Evolutionary conservation across 2,888 invertebrate genomes (phyloP), one percentile per base, ranked within the genome.

Genomic region (Polyommatus iphigenia): DNA sequence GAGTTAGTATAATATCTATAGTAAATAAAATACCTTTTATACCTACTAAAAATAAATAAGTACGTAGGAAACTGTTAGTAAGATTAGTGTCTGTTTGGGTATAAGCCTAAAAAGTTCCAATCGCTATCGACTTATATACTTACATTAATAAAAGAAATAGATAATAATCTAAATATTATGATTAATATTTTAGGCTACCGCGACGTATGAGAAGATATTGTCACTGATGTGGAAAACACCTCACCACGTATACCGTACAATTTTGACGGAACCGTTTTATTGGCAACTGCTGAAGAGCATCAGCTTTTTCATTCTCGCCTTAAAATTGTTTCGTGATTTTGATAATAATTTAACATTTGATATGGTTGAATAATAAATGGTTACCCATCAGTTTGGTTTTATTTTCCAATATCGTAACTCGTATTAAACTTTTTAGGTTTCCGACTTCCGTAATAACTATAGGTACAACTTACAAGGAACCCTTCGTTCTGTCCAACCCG

Each of bases 311-410:
- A 79, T 82, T 0, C 50, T 88, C 15, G 89, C 89, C 0, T 72
- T 91, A 6, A 90, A 90, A 79, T 81, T 90, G 8, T 88, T 87
- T 78, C 78, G 79, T 20, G 89, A 90, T 76, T 24, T 89, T n/a
- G 84, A 83, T 1, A 83, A 80, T 5, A 83, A 87, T 73, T 80
- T 87, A 82, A 54, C 78, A 5, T 32, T 59, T 6, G 36, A 20
- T 41, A 46, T 41, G 18, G 24, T 46, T 20, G 46, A 73, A 24
- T 15, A 73, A 41, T 46, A 41, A 73, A 15, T 41, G 1, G 24
- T 72, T 24, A 5, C 4, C 4, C 2, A 10, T 4, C 29, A 36
- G 15, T 71, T 29, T 24, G 13, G 32, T 24, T 20, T 73, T 6
- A 10, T 73, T 20, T 10, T 20, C 1, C 46, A n/a, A n/a, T 67